Conservation (phyloP, 2,113 vertebrate species). For the Stigmatopora argus region DNA sequence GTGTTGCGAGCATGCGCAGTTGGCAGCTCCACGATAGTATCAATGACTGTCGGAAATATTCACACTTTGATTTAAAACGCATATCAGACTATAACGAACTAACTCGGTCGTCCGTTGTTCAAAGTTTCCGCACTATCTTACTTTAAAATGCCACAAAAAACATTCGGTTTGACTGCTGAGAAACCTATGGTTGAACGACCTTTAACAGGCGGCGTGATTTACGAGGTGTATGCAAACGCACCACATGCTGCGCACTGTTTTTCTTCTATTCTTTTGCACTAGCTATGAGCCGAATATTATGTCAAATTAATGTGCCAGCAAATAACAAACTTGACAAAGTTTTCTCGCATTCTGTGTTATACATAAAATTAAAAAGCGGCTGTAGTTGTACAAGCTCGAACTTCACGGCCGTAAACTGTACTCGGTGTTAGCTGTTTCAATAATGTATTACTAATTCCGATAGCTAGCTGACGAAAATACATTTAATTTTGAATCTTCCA, state of each 20-base stretch:
- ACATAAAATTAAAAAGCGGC: not conserved
- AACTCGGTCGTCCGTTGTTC: not conserved
- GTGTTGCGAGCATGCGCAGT: slow-evolving; percentile 47
- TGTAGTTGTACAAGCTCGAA: not conserved
- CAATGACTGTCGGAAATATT: not conserved
- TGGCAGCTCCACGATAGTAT: slow-evolving; percentile 22
- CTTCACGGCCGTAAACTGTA: not conserved
- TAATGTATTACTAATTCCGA: not conserved
- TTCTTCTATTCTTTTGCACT: not conserved
- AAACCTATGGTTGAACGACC: not conserved
- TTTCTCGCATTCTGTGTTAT: not conserved
- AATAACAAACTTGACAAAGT: not conserved
- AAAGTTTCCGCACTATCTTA: not conserved
- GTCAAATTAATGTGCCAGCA: not conserved
- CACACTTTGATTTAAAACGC: not conserved
- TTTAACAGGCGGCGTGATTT: not conserved
- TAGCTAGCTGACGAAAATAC: not conserved
- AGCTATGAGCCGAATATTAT: not conserved
- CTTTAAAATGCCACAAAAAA: not conserved
- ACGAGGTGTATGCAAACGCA: slow-evolving; percentile 8
- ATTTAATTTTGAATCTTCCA: not conserved
- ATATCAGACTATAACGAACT: not conserved
- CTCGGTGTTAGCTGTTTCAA: not conserved
- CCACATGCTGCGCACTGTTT: not conserved
- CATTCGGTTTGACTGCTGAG: not conserved